These are phyloP conservation scores for Tetragnatha versicolor DNA, from an alignment of 1,140 invertebrate genomes.

Conservation along the genomic window DNA sequence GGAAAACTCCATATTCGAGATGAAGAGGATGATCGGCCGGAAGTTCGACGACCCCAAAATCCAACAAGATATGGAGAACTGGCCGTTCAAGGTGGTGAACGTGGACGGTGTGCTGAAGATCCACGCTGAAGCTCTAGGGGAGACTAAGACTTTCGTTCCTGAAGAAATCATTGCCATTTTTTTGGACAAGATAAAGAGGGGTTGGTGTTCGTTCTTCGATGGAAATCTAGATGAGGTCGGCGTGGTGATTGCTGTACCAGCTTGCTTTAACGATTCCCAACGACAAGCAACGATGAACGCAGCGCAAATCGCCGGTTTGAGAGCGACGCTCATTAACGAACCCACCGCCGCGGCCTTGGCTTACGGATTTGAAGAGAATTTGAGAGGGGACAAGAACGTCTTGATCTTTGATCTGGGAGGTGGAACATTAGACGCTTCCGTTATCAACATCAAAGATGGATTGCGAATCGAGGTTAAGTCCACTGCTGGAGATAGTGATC, in stretches of 20 bases:
- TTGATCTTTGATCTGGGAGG: conserved; percentile 69
- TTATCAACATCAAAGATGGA: conserved; percentile 82
- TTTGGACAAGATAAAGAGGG: conserved; percentile 79
- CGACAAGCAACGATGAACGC: conserved; percentile 91
- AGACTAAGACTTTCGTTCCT: conserved; percentile 78
- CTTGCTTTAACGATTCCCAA: conserved; percentile 90
- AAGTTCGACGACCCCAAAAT: conserved; percentile 63
- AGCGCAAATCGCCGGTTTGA: conserved; percentile 84
- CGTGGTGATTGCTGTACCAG: conserved; percentile 73
- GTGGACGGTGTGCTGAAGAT: conserved; percentile 59
- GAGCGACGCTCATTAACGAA: conserved; percentile 73
- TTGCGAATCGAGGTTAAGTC: conserved; percentile 75
- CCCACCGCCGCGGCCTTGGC: conserved; percentile 64
- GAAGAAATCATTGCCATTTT: conserved; percentile 90
- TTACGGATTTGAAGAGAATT: conserved; percentile 59
- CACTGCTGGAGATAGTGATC: conserved; percentile 75
- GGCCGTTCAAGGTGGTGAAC: conserved; percentile 64
- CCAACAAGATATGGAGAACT: conserved; percentile 65
- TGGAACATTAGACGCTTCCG: conserved; percentile 80
- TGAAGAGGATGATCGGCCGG: conserved; percentile 65
- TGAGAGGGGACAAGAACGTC: conserved; percentile 64
- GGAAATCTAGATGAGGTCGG: conserved; percentile 60
- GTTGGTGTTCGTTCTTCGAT: conserved; percentile 72
- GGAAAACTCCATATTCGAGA: conserved; percentile 69
- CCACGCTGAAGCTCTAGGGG: conserved; percentile 77